Base-by-base conservation (phyloP, 92 coral and sea anemone species). In the Ricordea florida region DNA sequence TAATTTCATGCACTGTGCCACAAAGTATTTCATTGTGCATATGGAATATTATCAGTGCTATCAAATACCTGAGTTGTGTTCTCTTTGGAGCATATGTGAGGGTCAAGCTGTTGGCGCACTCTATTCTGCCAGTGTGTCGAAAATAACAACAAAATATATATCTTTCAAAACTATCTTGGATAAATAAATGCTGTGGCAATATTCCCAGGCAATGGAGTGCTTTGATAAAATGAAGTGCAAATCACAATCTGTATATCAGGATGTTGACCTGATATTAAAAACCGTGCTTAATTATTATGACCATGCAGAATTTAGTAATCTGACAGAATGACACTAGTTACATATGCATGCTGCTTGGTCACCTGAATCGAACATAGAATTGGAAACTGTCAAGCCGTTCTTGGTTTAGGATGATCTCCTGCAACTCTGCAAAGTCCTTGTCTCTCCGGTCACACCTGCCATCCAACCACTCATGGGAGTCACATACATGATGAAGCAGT, bases 331-430 rank as follows among this genome's bases (percentile, higher is more conserved):
- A n/a, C n/a, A n/a, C n/a, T n/a, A n/a, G n/a, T n/a, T n/a, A n/a
- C n/a, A n/a, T n/a, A 52, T 49, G 23, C 30, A 49, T 49, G 57
- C 57, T 28, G 9, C 43, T 57, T 31, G 23, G 23, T 78, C 55
- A 66, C 84, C 84, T 78, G 76, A 76, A 74, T 31, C 82, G 30
- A 10, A 37, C 58, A 74, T 74, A 74, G 52, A 41, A 74, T 41
- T 41, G 6, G 69, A 74, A 59, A 55, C 80, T 74, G 11, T 41
- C 70, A 20, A 74, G 80, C 10, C 57, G 52, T 33, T 74, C 60
- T 13, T 29, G 62, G 58, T 75, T 61, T 3, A 75, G 49, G 35
- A 75, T 62, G 31, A 78, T 43, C 27, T 78, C 66, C 57, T 62
- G 82, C n/a, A 76, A 40, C 26, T 61, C 74, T 37, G 41, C 27